Conservation (phyloP, 2,113 vertebrate species). For the western clawed frog (Xenopus tropicalis) region UCB_Xtro_10.0 CM004449.2:100137001-100137500, state of each 20-base stretch:
- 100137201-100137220: background rate
- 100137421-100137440: conserved; percentile 46
- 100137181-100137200: too few relatives aligned
- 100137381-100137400: conserved; percentile 43
- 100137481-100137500: conserved; percentile 37
- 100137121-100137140: background rate
- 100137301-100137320: conserved; percentile 46
- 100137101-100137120: background rate
- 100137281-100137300: conserved; percentile 44
- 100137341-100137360: conserved; percentile 42
- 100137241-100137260: conserved; percentile 44
- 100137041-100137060: too few relatives aligned
- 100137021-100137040: too few relatives aligned
- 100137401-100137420: conserved; percentile 47
- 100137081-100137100: too few relatives aligned
- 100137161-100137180: too few relatives aligned
- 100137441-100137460: conserved; percentile 44
- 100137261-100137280: conserved; percentile 43
- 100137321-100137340: conserved; percentile 45
- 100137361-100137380: conserved; percentile 43
- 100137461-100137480: conserved; percentile 41
- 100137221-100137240: conserved; percentile 13
- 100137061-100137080: too few relatives aligned
- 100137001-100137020: too few relatives aligned
- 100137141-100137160: too few relatives aligned